A percentile compares a stretch with the other conserved stretches of the same genome.
Conservation (phyloP, 2,888 invertebrate species). For the Tillus elongatus region DNA sequence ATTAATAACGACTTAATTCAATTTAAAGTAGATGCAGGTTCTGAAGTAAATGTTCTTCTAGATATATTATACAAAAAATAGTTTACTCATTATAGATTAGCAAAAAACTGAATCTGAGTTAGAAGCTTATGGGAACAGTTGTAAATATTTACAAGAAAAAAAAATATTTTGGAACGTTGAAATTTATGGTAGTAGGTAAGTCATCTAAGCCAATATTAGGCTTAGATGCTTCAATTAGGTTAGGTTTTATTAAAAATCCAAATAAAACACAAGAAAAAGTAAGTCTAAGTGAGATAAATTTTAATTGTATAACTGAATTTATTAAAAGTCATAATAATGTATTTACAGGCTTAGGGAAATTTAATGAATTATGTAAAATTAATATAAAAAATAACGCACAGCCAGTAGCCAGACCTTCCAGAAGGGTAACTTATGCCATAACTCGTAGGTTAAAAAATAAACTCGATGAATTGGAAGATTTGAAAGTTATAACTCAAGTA, state of each 20-base stretch:
- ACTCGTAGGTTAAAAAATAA: slow-evolving; percentile 10
- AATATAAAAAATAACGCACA: slow-evolving; percentile 9
- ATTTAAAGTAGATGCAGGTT: too few species aligned
- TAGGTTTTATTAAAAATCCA: slow-evolving; percentile 9
- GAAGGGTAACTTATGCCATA: slow-evolving; percentile 12
- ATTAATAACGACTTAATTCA: too few species aligned
- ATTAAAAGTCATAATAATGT: slow-evolving; percentile 7
- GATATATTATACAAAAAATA: too few species aligned
- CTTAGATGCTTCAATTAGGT: slow-evolving; percentile 9
- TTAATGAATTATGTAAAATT: slow-evolving; percentile 11
- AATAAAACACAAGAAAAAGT: too few species aligned
- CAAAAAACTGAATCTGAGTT: too few species aligned
- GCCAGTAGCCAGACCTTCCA: slow-evolving; percentile 9
- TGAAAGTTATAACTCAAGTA: slow-evolving; percentile 13
- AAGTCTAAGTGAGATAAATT: too few species aligned
- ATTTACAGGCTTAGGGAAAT: slow-evolving; percentile 14
- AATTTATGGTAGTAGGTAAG: background rate
- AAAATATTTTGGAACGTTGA: too few species aligned
- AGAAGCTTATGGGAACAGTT: too few species aligned
- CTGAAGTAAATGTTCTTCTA: too few species aligned
- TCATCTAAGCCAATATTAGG: slow-evolving; percentile 12
- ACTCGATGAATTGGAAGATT: slow-evolving; percentile 10
- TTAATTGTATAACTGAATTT: background rate
- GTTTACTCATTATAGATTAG: too few species aligned
- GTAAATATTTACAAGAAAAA: too few species aligned